These are phyloP conservation scores for Melanotaenia nigrans DNA, from an alignment of 2,797 vertebrate species.

Conservation along the genomic window DNA sequence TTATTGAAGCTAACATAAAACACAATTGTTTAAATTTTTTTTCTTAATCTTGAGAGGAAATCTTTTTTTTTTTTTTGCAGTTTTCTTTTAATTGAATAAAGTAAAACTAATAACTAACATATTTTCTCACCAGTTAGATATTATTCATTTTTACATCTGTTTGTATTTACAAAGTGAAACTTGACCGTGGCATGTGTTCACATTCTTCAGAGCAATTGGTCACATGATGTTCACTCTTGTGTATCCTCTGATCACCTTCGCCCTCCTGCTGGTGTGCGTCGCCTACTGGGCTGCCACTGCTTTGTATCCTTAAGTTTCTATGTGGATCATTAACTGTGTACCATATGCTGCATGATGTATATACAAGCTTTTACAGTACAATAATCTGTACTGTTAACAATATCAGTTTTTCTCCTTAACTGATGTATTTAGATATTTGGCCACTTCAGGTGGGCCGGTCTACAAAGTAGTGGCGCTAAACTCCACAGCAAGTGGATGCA, in stretches of 20 bases:
- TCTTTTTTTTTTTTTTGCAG: neutral
- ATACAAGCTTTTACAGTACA: neutral
- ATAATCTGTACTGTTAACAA: neutral
- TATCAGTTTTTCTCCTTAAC: conserved; percentile 46
- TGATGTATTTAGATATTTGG: conserved; percentile 85
- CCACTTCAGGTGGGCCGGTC: conserved; percentile 87
- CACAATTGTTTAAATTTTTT: neutral
- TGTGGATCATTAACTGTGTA: neutral
- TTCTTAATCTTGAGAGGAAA: neutral
- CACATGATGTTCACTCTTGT: conserved; percentile 88
- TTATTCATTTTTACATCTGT: neutral
- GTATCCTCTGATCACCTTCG: conserved; percentile 89
- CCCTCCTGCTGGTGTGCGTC: conserved; percentile 88
- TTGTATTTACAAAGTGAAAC: neutral
- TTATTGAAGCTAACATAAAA: neutral
- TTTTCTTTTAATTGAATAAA: neutral
- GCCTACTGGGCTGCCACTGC: conserved; percentile 89
- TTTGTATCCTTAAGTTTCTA: conserved; percentile 88
- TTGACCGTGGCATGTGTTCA: conserved; percentile 22
- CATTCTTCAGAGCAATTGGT: conserved; percentile 83
- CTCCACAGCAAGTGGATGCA: conserved; percentile 56
- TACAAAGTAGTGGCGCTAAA: conserved; percentile 84
- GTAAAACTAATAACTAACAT: neutral
- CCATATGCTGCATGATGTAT: neutral
- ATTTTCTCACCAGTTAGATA: no score